Percentiles rank a stretch among this genome's conserved stretches.
phyloP scores from a whole-genome alignment of 2,888 invertebrate genomes.

The Maniola hyperantus region DNA sequence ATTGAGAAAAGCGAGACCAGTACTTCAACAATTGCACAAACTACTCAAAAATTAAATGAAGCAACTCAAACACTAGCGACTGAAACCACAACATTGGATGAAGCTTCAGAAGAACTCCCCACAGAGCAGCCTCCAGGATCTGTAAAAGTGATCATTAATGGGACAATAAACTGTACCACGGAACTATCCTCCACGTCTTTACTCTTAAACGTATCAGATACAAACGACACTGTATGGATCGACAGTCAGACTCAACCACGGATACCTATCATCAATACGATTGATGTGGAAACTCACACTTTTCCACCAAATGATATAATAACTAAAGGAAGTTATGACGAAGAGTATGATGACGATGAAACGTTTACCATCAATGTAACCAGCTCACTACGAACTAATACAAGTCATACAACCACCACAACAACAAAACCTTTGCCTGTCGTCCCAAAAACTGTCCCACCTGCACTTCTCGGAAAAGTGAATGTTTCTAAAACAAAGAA shows the following conservation, averaged over 20 bases:
- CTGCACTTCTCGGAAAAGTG: constrained; percentile 65
- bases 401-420: constrained; percentile 52
- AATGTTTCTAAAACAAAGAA: constrained; percentile 82
- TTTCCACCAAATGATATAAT: constrained; percentile 69
- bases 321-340: constrained; percentile 61
- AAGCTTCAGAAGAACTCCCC: constrained; percentile 38
- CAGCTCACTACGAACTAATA: constrained; percentile 75
- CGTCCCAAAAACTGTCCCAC: constrained; percentile 59
- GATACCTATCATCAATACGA: constrained; percentile 55
- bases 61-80: constrained; percentile 40
- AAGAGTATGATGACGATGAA: constrained; percentile 76
- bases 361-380: constrained; percentile 82
- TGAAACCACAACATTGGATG: constrained; percentile 44
- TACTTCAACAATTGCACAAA: constrained; percentile 38
- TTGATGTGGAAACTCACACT: constrained; percentile 59
- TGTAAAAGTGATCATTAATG: constrained; percentile 69
- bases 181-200: constrained; percentile 70
- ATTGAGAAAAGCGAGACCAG: constrained; percentile 42
- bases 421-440: constrained; percentile 39
- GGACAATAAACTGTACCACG: constrained; percentile 74
- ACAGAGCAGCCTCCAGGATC: constrained; percentile 67
- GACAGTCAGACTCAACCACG: constrained; percentile 55
- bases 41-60: constrained; percentile 39
- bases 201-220: constrained; percentile 55
- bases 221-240: constrained; percentile 55